Evolutionary conservation across 2,113 vertebrate species (phyloP).

Genomic region (Hemiprocne comata): DNA sequence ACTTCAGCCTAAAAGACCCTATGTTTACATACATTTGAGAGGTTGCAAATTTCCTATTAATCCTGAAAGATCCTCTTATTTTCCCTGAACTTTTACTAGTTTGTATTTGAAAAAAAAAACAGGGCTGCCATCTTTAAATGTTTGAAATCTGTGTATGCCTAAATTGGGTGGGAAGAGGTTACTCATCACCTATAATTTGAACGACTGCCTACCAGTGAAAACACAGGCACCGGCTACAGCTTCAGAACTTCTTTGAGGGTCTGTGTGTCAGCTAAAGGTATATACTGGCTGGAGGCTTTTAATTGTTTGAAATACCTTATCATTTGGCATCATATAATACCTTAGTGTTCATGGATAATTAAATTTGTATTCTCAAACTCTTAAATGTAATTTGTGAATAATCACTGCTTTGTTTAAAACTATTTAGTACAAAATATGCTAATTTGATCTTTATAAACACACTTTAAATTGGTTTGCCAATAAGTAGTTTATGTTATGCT

Average conservation of each 20-base stretch:
- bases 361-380: neutral
- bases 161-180: neutral
- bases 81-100: neutral
- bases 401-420: neutral
- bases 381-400: neutral
- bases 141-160: neutral
- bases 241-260: neutral
- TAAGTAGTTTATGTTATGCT: neutral
- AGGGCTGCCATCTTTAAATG: neutral
- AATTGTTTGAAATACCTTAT: neutral
- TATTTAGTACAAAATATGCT: neutral
- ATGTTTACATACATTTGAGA: neutral
- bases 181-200: neutral
- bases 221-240: neutral
- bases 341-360: neutral
- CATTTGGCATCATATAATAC: neutral
- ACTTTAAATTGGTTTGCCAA: neutral
- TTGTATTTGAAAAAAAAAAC: neutral
- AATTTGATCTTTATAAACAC: neutral
- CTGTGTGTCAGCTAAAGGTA: neutral
- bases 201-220: neutral
- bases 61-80: neutral
- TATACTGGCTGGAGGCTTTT: neutral
- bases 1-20: neutral
- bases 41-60: neutral